Evolutionary conservation across 1,140 invertebrate species (phyloP).

Genomic region (Hormaphis cornu): DNA sequence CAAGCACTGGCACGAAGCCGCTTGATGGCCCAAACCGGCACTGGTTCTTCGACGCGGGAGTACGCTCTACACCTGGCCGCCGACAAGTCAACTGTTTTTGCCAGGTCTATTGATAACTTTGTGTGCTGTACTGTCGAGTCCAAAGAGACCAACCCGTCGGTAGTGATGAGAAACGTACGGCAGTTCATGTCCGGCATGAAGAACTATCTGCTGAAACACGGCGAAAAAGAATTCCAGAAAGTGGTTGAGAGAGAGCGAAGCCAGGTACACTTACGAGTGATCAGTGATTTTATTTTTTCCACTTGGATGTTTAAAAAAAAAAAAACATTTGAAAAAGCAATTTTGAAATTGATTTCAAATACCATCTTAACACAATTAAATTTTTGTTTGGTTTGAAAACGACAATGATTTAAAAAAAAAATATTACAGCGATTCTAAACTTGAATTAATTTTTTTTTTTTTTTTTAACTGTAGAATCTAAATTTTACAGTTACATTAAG

Average conservation of each 20-base stretch:
- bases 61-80: constrained; percentile 71
- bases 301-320: no score
- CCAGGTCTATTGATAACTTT: constrained; percentile 85
- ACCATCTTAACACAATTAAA: not conserved
- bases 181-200: constrained; percentile 98
- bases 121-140: constrained; percentile 87
- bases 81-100: constrained; percentile 78
- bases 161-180: constrained; percentile 85
- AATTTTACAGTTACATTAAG: no score
- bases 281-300: no score
- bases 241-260: constrained; percentile 78
- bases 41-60: constrained; percentile 57
- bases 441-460: no score
- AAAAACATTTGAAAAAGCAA: no score
- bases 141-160: constrained; percentile 73
- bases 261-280: constrained; percentile 56
- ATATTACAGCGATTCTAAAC: no score
- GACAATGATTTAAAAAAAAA: not conserved
- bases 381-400: not conserved
- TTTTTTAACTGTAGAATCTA: no score
- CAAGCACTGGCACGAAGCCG: constrained; percentile 55
- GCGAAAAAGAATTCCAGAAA: constrained; percentile 80
- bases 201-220: constrained; percentile 90
- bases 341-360: no score
- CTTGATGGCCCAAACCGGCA: constrained; percentile 49